phyloP scores from a whole-genome alignment of 2,888 invertebrate genomes.

The Apantesis nais region DNA sequence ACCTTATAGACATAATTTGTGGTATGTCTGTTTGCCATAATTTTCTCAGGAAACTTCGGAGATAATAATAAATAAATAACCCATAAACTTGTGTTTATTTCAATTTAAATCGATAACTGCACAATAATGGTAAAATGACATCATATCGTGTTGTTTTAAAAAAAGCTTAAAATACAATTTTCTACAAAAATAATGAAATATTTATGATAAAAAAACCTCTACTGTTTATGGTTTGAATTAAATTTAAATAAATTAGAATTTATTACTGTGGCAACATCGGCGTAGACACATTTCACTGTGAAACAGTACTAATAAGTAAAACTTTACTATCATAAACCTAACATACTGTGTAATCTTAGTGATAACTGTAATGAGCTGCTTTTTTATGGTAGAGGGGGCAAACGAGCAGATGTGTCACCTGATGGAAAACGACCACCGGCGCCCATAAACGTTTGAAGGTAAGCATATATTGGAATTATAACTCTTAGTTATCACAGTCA shows the following conservation, averaged over 20 bases:
- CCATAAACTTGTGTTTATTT: not conserved
- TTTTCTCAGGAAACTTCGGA: not conserved
- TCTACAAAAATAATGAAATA: conserved; percentile 22
- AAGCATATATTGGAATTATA: not conserved
- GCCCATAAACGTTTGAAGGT: no score
- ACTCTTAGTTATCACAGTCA: not conserved
- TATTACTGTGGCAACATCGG: not conserved
- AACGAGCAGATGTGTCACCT: no score
- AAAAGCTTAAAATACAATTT: conserved; percentile 8
- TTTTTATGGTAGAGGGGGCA: no score
- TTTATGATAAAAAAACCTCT: conserved; percentile 19
- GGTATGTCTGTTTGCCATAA: not conserved
- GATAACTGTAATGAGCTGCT: not conserved
- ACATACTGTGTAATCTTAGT: not conserved
- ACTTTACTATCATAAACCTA: not conserved
- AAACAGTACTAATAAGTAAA: not conserved
- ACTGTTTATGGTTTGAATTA: conserved; percentile 14
- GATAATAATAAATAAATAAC: not conserved
- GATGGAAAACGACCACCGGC: no score
- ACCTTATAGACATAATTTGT: no score
- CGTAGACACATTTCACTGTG: not conserved
- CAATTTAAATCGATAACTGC: not conserved
- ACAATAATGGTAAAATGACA: not conserved
- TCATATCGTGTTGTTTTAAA: conserved; percentile 6
- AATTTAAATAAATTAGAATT: conserved; percentile 39